Percentiles rank a stretch among this genome's conserved stretches.
These are phyloP conservation scores for Pecten maximus DNA, from an alignment of 2,888 invertebrate genomes.

Conservation along the genomic window DNA sequence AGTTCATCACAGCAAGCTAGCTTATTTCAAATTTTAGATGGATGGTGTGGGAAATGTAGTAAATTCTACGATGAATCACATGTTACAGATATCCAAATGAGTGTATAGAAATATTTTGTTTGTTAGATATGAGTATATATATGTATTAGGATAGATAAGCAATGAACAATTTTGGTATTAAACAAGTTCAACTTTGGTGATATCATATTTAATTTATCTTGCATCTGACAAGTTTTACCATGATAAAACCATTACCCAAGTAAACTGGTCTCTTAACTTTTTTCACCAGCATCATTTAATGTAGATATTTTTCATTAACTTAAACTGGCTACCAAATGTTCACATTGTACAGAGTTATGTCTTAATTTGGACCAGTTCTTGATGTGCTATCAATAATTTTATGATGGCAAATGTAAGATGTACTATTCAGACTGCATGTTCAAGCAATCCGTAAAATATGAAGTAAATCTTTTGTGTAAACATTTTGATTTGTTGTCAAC, in stretches of 20 bases:
- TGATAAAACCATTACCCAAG: background rate
- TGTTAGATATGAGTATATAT: background rate
- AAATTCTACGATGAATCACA: no score
- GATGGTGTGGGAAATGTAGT: no score
- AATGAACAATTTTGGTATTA: background rate
- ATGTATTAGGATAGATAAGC: background rate
- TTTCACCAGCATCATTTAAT: background rate
- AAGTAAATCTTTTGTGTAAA: background rate
- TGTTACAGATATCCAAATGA: background rate
- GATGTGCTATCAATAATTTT: background rate
- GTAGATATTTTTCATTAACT: background rate
- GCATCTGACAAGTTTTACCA: background rate
- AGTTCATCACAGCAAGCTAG: no score
- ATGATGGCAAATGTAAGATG: background rate
- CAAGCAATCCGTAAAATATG: background rate
- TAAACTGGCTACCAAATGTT: background rate
- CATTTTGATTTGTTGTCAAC: background rate
- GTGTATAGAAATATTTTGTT: background rate
- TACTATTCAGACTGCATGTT: background rate
- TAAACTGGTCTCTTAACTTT: background rate
- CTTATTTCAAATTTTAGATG: no score
- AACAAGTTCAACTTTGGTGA: background rate
- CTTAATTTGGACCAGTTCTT: background rate
- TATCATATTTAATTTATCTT: no score
- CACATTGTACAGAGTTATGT: background rate